Conservation (phyloP, 2,113 vertebrate genomes). For the Furnarius figulus region DNA sequence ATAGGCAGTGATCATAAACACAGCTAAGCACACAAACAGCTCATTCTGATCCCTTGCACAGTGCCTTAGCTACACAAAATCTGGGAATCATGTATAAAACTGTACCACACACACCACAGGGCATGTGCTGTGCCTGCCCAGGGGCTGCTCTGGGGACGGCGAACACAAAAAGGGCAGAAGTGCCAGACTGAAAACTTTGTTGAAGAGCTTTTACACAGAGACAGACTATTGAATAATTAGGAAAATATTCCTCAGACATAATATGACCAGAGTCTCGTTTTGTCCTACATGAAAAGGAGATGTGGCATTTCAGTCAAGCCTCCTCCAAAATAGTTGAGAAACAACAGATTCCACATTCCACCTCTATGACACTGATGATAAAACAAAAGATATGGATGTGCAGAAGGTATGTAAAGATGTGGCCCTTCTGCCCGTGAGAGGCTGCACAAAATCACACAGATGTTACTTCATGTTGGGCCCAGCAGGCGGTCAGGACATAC, state of each 20-base stretch:
- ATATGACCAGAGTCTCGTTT: background rate
- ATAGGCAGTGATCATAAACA: background rate
- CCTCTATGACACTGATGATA: background rate
- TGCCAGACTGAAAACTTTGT: rapidly evolving
- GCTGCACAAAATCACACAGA: background rate
- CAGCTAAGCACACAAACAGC: background rate
- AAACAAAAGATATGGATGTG: background rate
- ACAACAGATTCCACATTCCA: conserved; percentile 22
- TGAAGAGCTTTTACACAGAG: background rate
- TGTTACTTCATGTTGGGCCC: background rate
- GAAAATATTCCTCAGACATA: background rate
- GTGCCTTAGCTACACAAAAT: background rate
- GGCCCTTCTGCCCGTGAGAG: background rate
- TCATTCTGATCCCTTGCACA: background rate
- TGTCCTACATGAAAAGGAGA: background rate
- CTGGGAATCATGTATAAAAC: background rate
- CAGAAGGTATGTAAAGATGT: background rate
- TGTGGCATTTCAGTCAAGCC: background rate
- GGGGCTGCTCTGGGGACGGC: background rate
- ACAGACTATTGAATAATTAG: background rate
- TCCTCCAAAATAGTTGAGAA: background rate
- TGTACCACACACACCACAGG: background rate
- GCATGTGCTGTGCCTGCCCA: background rate
- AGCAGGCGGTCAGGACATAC: background rate
- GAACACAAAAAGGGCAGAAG: background rate